These are phyloP conservation scores for Agelaius tricolor DNA, from an alignment of 2,113 vertebrate species.

Conservation along the genomic window DNA sequence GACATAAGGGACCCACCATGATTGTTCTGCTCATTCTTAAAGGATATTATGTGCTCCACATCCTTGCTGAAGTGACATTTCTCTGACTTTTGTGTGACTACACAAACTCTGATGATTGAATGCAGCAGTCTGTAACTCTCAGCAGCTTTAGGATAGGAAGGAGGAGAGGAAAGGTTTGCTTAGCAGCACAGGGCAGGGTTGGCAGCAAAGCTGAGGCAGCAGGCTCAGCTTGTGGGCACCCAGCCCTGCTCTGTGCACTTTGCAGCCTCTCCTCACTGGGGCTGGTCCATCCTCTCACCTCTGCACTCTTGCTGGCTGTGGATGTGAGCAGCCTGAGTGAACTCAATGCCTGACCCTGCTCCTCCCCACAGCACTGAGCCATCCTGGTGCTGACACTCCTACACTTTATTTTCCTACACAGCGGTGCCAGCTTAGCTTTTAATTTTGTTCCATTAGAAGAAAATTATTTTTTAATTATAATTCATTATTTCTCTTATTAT, in stretches of 20 bases:
- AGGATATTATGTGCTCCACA: neutral
- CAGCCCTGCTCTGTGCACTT: neutral
- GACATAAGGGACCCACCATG: neutral
- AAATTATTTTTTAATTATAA: constrained; percentile 57
- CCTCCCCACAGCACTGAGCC: neutral
- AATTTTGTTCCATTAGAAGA: constrained; percentile 44
- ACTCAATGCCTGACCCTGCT: neutral
- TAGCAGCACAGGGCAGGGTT: too few species aligned
- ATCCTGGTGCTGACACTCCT: neutral
- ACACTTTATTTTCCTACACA: neutral
- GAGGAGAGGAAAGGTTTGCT: rapidly evolving
- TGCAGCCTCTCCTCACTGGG: neutral
- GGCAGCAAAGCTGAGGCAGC: neutral
- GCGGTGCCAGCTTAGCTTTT: neutral
- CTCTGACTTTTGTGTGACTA: neutral
- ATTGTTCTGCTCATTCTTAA: neutral
- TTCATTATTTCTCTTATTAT: constrained; percentile 58
- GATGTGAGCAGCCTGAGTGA: neutral
- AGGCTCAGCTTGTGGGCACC: neutral
- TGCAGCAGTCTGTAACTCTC: neutral
- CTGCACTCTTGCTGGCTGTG: neutral
- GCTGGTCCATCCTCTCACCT: neutral
- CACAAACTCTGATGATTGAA: neutral
- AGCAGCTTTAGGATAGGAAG: neutral
- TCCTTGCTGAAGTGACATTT: neutral